These are phyloP conservation scores for Labrus mixtus DNA, from an alignment of 2,113 vertebrate species.

Conservation along the genomic window DNA sequence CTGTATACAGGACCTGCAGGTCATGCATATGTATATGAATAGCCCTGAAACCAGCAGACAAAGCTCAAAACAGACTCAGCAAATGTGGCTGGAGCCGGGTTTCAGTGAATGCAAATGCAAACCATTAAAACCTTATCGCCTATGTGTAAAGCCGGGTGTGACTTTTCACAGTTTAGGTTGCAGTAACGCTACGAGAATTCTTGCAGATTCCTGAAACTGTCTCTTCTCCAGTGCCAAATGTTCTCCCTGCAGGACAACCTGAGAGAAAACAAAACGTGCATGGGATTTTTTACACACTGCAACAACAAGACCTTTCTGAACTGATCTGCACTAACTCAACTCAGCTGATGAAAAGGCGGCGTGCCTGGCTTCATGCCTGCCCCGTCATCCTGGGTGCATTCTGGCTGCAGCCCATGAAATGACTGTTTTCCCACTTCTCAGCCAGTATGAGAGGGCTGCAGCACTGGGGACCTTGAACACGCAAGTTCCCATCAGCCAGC, in stretches of 20 bases:
- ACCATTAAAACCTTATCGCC: constrained; percentile 36
- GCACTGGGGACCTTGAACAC: constrained; percentile 27
- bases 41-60: constrained; percentile 35
- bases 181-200: constrained; percentile 30
- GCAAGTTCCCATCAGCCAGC: constrained; percentile 49
- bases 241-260: constrained; percentile 24
- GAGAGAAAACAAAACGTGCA: constrained; percentile 16
- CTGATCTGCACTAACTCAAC: constrained; percentile 24
- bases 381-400: constrained; percentile 11
- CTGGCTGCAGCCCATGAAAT: constrained; percentile 45
- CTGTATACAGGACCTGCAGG: constrained; percentile 41
- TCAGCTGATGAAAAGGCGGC: constrained; percentile 36
- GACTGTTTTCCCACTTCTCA: constrained; percentile 45
- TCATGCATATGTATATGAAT: constrained; percentile 60
- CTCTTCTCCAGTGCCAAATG: constrained; percentile 22
- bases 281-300: constrained; percentile 4
- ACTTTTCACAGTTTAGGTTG: constrained; percentile 63
- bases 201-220: constrained; percentile 31
- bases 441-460: constrained; percentile 1
- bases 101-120: constrained; percentile 64
- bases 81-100: constrained; percentile 1
- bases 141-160: constrained; percentile 49
- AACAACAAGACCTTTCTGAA: neutral
- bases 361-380: constrained; percentile 23
- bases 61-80: constrained; percentile 35